Evolutionary conservation across 2,113 vertebrate species (phyloP), one percentile per base, ranked within the genome.

Genomic region (Fulica atra): DNA sequence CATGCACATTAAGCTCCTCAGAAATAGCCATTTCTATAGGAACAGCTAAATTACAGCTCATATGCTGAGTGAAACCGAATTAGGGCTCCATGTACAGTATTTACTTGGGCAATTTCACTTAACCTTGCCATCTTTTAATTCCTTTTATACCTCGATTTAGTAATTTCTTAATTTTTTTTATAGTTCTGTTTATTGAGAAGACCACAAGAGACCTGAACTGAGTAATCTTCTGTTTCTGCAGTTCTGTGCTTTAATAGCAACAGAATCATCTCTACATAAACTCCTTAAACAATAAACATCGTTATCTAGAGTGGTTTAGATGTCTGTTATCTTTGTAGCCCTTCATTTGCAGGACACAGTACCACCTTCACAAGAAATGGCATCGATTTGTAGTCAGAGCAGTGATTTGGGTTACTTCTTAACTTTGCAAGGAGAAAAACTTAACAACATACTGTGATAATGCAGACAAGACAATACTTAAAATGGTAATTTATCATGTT

Each of bases 41-140:
- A 86, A 86, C 33, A 64, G 76, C 35, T 38, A 74, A 93, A 81
- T 93, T 86, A 93, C 9, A 91, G 65, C 69, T 60, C 69, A 23
- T 26, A 54, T 0, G 0, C 20, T 6, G 42, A 89, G 78, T 56
- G 80, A 84, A 94, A 74, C 68, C 33, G 70, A 88, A 91, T 92
- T 66, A 93, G 60, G 57, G 51, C 60, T 88, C 72, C 0, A 0
- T 56, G 60, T 81, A 48, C 29, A 46, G 38, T 56, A 84, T 92
- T 88, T 94, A 74, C 86, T 59, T 38, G 56, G 72, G 60, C 72
- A 90, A 88, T 93, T 95, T 81, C 69, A 74, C 60, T 95, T 92
- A 94, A 90, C 92, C 92, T 92, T 92, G 64, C n/a, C 65, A 68
- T 83, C 17, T 92, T 86, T 70, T 90, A 94, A 95, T 88, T 96